These are phyloP conservation scores for Ctenosaura bakeri DNA, from an alignment of 2,797 vertebrate species.

Conservation along the genomic window DNA sequence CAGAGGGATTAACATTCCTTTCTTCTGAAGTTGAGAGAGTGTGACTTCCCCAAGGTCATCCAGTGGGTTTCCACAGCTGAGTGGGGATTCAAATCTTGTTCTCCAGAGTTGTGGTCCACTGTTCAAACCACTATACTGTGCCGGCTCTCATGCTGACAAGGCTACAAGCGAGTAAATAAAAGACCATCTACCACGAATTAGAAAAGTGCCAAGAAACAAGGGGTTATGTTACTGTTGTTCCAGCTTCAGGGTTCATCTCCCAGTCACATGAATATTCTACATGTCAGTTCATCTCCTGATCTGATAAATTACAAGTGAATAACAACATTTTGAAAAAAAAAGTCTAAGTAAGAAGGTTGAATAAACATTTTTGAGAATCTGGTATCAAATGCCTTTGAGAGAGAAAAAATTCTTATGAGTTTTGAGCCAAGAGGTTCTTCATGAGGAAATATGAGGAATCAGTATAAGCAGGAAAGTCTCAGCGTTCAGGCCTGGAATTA, in stretches of 20 bases:
- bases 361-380: background rate
- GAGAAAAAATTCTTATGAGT: background rate
- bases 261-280: constrained; percentile 22
- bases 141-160: no score
- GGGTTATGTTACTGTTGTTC: background rate
- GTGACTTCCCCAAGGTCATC: no score
- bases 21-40: no score
- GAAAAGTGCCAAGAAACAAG: background rate
- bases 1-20: no score
- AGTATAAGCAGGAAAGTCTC: background rate
- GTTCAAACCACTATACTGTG: no score
- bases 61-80: no score
- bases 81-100: no score
- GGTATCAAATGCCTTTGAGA: background rate
- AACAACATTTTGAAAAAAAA: constrained; percentile 64
- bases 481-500: background rate
- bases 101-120: no score
- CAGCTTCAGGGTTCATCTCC: constrained; percentile 25
- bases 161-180: background rate
- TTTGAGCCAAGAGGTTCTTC: background rate
- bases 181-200: constrained; percentile 25
- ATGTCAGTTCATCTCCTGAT: constrained; percentile 69
- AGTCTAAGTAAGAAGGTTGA: constrained; percentile 19
- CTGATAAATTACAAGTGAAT: constrained; percentile 68
- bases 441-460: background rate